Evolutionary conservation across 2,888 invertebrate genomes (phyloP).

Genomic region (Eueremaeus valkanovi): DNA sequence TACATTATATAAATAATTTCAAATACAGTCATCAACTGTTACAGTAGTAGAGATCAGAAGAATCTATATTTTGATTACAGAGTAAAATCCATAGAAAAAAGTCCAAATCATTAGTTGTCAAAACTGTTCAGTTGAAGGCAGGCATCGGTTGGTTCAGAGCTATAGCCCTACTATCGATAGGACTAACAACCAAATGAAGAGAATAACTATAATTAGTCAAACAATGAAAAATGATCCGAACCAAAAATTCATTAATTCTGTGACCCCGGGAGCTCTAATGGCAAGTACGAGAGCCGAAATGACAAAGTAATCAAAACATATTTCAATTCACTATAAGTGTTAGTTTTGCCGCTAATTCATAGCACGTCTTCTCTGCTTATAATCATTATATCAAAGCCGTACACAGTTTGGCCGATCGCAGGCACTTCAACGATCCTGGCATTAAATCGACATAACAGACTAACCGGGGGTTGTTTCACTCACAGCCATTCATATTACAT

Average conservation of each 20-base stretch:
- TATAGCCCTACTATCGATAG: no score
- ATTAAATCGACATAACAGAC: no score
- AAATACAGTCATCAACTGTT: no score
- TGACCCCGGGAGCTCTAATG: neutral
- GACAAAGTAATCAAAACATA: conserved; percentile 37
- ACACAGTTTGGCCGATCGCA: no score
- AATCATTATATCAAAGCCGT: neutral
- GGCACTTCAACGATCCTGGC: no score
- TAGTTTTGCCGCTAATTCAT: conserved; percentile 41
- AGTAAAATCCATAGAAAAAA: no score
- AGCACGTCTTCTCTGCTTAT: conserved; percentile 21
- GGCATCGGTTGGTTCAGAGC: neutral
- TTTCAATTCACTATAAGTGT: conserved; percentile 34
- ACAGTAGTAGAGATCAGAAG: no score
- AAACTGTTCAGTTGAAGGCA: neutral
- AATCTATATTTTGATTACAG: no score
- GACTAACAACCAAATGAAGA: no score
- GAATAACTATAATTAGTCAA: conserved; percentile 23
- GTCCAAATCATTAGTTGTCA: neutral
- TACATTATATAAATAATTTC: no score
- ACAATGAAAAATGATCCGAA: conserved; percentile 23
- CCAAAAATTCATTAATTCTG: conserved; percentile 12
- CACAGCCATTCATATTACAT: neutral
- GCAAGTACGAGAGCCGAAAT: neutral
- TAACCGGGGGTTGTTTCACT: no score